Percentiles rank a stretch among this genome's conserved stretches.
Conservation (phyloP, 2,113 vertebrate species). For the Capreolus pygargus region DNA sequence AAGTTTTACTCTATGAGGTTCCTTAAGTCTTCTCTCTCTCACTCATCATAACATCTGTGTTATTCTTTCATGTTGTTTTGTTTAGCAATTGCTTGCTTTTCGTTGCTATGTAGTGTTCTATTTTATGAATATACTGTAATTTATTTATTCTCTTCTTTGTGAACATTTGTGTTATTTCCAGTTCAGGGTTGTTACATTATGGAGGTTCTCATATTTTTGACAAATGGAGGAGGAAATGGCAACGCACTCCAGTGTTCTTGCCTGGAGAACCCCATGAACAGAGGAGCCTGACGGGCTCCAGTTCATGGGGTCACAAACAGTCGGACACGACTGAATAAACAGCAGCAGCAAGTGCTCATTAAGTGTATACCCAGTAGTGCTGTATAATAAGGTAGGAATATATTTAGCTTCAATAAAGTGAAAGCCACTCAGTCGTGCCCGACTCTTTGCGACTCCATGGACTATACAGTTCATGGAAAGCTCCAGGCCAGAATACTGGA, state of each 20-base stretch:
- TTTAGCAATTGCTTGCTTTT: background rate
- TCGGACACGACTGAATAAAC: background rate
- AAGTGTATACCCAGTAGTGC: background rate
- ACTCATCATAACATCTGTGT: background rate
- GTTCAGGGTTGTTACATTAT: background rate
- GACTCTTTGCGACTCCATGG: background rate
- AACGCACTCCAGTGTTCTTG: background rate
- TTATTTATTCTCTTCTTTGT: background rate
- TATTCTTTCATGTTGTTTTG: background rate
- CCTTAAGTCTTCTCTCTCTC: background rate
- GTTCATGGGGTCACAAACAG: background rate
- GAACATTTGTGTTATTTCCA: background rate
- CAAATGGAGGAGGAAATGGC: background rate
- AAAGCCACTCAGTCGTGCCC: fast-evolving
- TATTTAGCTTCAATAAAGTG: background rate
- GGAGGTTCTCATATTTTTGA: background rate
- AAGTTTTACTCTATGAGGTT: background rate
- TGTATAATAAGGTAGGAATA: background rate
- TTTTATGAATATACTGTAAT: background rate
- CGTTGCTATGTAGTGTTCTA: background rate
- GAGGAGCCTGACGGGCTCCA: background rate
- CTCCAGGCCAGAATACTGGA: background rate
- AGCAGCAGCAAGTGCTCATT: background rate
- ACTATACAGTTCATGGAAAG: background rate
- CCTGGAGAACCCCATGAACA: background rate